phyloP scores from a whole-genome alignment of 2,113 vertebrate genomes.

The Erythrocebus patas region DNA sequence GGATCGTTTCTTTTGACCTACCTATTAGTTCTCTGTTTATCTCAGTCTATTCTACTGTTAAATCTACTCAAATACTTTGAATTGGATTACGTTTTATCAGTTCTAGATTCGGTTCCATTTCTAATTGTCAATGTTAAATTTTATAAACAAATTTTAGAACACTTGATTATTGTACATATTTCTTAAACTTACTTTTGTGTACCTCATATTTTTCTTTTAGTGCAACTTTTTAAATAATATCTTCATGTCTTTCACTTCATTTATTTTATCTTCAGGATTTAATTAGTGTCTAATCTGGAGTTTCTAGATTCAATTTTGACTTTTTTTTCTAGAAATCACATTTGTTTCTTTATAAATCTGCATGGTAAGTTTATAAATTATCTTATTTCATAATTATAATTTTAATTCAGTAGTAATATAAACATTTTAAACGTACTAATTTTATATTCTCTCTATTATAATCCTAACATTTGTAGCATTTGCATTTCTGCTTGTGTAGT shows the following conservation, averaged over 20 bases:
- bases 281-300: background rate
- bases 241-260: background rate
- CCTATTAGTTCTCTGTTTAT: background rate
- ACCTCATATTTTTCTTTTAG: background rate
- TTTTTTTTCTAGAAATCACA: slow-evolving; percentile 25
- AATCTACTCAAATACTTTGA: background rate
- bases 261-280: slow-evolving; percentile 1
- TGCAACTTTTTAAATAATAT: background rate
- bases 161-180: background rate
- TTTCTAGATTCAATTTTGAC: background rate
- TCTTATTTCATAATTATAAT: background rate
- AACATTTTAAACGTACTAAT: background rate
- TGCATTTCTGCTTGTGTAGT: background rate
- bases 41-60: background rate
- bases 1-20: background rate
- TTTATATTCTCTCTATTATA: background rate
- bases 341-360: background rate
- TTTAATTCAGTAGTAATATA: background rate
- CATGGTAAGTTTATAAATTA: background rate
- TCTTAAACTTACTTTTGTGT: background rate
- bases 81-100: background rate
- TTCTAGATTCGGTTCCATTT: background rate
- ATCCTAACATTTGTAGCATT: background rate
- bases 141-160: background rate
- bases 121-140: background rate